These are phyloP conservation scores for Melanargia galathea DNA, from an alignment of 2,888 invertebrate genomes.

Conservation along the genomic window DNA sequence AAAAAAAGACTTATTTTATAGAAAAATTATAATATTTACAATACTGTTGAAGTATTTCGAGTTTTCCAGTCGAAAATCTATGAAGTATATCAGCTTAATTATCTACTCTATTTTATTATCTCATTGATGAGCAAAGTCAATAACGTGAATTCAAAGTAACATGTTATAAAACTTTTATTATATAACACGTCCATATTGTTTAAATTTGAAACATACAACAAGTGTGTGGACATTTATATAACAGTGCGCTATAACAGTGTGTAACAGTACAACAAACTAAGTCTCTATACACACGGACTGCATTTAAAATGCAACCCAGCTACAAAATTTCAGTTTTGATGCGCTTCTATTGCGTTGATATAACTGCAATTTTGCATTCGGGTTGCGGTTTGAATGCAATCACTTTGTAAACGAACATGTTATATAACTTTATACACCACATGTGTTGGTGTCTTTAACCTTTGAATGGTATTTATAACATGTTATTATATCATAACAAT, in stretches of 20 bases:
- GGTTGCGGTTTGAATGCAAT: too few species aligned
- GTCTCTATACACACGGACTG: too few species aligned
- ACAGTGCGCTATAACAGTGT: not conserved
- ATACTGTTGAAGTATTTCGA: constrained; percentile 14
- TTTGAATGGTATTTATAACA: too few species aligned
- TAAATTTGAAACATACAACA: not conserved
- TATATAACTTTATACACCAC: not conserved
- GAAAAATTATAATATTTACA: constrained; percentile 9
- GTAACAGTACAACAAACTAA: too few species aligned
- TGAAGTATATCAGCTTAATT: constrained; percentile 2
- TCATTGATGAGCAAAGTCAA: not conserved
- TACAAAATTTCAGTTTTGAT: too few species aligned
- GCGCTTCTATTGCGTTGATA: too few species aligned
- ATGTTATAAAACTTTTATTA: not conserved
- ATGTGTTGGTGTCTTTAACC: too few species aligned
- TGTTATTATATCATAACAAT: too few species aligned
- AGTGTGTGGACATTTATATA: not conserved
- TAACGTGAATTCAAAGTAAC: not conserved
- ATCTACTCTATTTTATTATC: not conserved
- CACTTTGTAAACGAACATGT: not conserved
- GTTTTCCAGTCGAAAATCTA: not conserved
- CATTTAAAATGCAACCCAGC: too few species aligned
- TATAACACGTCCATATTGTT: not conserved
- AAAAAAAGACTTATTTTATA: constrained; percentile 2
- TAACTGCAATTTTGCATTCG: too few species aligned